Base-by-base conservation (phyloP, 1,140 invertebrate genomes). In the Charaxes varanes region DNA sequence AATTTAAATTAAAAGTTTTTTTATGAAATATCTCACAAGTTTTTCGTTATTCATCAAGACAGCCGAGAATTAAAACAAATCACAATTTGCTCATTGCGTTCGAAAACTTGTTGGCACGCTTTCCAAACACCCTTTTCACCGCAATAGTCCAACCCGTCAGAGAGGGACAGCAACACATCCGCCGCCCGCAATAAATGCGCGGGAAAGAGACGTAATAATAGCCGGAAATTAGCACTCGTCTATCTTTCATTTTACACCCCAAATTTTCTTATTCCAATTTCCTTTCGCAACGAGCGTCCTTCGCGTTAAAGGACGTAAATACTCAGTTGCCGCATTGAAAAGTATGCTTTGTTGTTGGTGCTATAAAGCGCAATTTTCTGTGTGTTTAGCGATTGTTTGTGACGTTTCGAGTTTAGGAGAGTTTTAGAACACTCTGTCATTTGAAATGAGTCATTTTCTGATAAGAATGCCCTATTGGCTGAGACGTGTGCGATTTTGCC, bases 191-290 rank as follows among this genome's bases (percentile, higher is more conserved):
- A 77, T 72, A 77, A 71, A 67, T 69, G 66, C 62, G 61, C 67
- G 74, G 58, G 79, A 83, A 78, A 83, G 79, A 83, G 79, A 83
- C 65, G 64, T 67, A 76, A 59, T 78, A 80, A 78, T 80, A 74
- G 74, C 79, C 79, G 79, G 79, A 83, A 83, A 83, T 83, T 83
- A 83, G 79, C 62, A 81, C 77, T 83, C 79, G 74, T 81, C 77
- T 83, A 83, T 83, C 79, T 81, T 81, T 83, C 79, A 81, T 81
- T 83, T 83, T 83, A 81, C 79, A 81, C 77, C 79, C 79, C 77
- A 83, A 83, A 83, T 81, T 83, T 83, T 83, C 79, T 83, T 83
- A 83, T 83, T 81, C 77, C 79, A 83, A 83, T 83, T 83, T 83
- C 79, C 79, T 80, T 62, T 76, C 50, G 64, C 65, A 64, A 69